These are phyloP conservation scores for Pseudochromis fuscus DNA, from an alignment of 2,797 vertebrate species.

Conservation along the genomic window DNA sequence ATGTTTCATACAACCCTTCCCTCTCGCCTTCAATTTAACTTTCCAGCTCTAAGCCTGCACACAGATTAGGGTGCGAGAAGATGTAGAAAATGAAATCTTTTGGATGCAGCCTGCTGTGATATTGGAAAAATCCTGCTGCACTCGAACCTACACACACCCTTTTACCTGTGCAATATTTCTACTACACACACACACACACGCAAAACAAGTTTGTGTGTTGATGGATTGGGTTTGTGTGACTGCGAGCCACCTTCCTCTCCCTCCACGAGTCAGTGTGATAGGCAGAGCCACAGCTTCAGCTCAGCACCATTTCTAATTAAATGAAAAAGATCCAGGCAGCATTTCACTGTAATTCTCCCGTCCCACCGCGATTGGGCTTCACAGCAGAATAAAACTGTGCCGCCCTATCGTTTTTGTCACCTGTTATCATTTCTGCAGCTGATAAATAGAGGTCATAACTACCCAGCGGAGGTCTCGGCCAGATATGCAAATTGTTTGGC, in stretches of 20 bases:
- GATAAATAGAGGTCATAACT: constrained; percentile 54
- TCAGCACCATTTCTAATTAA: constrained; percentile 62
- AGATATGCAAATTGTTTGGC: constrained; percentile 57
- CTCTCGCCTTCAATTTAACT: constrained; percentile 28
- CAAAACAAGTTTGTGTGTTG: constrained; percentile 10
- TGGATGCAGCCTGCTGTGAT: constrained; percentile 62
- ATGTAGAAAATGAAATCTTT: constrained; percentile 71
- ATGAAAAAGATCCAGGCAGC: constrained; percentile 46
- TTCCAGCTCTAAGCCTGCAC: constrained; percentile 20
- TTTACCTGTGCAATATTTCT: constrained; percentile 41
- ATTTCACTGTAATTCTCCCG: constrained; percentile 30
- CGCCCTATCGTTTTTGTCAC: constrained; percentile 47
- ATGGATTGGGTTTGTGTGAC: constrained; percentile 39
- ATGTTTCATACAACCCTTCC: constrained; percentile 36
- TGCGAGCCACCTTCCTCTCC: background rate
- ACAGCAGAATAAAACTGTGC: constrained; percentile 17
- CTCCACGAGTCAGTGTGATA: constrained; percentile 20
- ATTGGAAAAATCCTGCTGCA: constrained; percentile 52
- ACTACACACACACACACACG: constrained; percentile 22
- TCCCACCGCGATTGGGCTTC: constrained; percentile 40
- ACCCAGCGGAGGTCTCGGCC: constrained; percentile 25
- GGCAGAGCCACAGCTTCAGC: constrained; percentile 22
- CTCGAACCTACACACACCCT: constrained; percentile 38
- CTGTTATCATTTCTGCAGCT: constrained; percentile 42
- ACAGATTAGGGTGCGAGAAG: constrained; percentile 53